Evolutionary conservation across 2,113 vertebrate species (phyloP).

Genomic region (Myotis brandtii): DNA sequence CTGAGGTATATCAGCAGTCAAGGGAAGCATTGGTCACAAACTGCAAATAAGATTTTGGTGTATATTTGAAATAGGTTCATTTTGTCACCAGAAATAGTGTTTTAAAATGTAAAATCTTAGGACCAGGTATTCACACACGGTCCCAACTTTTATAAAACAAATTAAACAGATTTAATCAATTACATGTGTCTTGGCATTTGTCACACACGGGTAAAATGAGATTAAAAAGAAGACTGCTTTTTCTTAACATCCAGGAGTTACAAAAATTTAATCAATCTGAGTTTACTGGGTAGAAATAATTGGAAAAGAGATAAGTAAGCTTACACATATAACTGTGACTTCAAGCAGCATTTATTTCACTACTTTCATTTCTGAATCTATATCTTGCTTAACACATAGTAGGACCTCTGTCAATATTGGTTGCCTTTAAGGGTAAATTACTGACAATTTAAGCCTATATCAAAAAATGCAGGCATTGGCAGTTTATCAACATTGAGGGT

Average conservation of each 20-base stretch:
- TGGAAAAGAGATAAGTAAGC: constrained; percentile 15
- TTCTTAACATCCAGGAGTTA: background rate
- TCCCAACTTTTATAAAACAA: constrained; percentile 3
- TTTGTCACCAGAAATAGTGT: constrained; percentile 32
- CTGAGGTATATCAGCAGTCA: constrained; percentile 52
- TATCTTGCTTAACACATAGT: constrained; percentile 29
- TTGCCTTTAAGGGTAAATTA: background rate
- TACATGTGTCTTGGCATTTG: constrained; percentile 31
- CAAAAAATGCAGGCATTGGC: background rate
- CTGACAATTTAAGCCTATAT: background rate
- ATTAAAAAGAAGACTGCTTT: constrained; percentile 48
- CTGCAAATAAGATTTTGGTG: constrained; percentile 9
- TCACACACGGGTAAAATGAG: constrained; percentile 45
- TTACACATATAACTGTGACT: constrained; percentile 10
- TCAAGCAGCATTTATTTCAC: background rate
- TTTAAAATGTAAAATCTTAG: constrained; percentile 45
- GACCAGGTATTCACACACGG: constrained; percentile 32
- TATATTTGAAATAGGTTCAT: constrained; percentile 30
- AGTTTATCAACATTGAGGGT: background rate
- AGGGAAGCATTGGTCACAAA: constrained; percentile 5
- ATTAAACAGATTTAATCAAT: constrained; percentile 42
- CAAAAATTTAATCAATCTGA: constrained; percentile 46
- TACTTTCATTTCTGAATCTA: background rate
- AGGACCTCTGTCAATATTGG: background rate
- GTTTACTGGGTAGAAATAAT: constrained; percentile 40